Evolutionary conservation across 1,140 invertebrate genomes (phyloP).

Genomic region (Parapsyche elsis): DNA sequence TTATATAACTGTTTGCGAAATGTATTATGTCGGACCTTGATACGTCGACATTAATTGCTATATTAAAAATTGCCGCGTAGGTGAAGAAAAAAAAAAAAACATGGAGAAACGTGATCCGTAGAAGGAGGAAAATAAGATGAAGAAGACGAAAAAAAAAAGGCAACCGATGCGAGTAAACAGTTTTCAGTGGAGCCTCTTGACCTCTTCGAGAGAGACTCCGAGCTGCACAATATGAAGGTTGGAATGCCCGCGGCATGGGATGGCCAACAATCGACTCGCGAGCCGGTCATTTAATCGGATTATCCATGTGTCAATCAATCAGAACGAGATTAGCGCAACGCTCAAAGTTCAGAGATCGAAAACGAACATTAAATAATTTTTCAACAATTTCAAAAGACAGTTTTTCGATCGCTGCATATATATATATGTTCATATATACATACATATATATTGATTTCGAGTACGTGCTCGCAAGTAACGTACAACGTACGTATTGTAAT

Average conservation of each 20-base stretch:
- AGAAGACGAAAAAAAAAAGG: constrained; percentile 25
- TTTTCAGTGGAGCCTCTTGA: constrained; percentile 49
- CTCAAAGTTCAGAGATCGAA: not conserved
- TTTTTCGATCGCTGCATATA: not conserved
- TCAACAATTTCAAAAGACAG: not conserved
- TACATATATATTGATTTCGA: not conserved
- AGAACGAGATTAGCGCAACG: constrained; percentile 14
- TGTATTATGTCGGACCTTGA: constrained; percentile 45
- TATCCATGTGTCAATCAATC: constrained; percentile 28
- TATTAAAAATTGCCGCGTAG: constrained; percentile 46
- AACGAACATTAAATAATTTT: not conserved
- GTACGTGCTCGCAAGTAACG: not conserved
- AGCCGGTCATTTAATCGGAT: not conserved
- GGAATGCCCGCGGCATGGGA: constrained; percentile 1
- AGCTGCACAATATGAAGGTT: constrained; percentile 41
- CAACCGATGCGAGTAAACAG: constrained; percentile 44
- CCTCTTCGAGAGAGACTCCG: constrained; percentile 34
- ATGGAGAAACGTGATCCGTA: constrained; percentile 42
- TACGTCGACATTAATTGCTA: constrained; percentile 50
- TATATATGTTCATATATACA: not conserved
- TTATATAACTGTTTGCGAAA: constrained; percentile 33
- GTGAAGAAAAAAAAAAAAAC: not conserved
- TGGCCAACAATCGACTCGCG: constrained; percentile 3
- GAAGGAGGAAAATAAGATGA: not conserved
- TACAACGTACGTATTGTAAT: constrained; percentile 5